Conservation (phyloP, 2,113 vertebrate species). For the Andinoacara biseriatus region DNA sequence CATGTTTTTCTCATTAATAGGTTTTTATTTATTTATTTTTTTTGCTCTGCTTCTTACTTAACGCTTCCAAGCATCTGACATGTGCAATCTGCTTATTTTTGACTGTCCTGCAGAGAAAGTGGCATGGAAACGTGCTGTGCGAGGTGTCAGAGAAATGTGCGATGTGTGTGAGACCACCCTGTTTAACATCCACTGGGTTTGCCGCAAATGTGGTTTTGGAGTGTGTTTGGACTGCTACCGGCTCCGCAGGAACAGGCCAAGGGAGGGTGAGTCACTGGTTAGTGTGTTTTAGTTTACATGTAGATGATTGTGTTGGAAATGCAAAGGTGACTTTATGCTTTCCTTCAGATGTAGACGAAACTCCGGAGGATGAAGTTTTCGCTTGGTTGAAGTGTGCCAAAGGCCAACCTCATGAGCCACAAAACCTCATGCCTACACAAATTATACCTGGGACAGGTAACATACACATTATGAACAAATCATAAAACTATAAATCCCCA, state of each 20-base stretch:
- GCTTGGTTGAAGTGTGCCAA: slow-evolving; percentile 99
- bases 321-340: not conserved
- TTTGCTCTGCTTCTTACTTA: not conserved
- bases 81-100: not conserved
- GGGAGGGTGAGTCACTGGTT: slow-evolving; percentile 83
- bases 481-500: not conserved
- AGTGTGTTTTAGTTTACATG: not conserved
- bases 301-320: not conserved
- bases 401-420: slow-evolving; percentile 96
- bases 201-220: slow-evolving; percentile 97
- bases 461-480: not conserved
- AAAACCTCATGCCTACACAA: slow-evolving; percentile 99
- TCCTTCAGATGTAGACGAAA: slow-evolving; percentile 88
- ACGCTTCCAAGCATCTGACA: not conserved
- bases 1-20: not conserved
- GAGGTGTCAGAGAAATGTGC: slow-evolving; percentile 97
- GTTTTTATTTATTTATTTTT: not conserved
- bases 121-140: slow-evolving; percentile 97
- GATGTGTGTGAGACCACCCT: slow-evolving; percentile 98
- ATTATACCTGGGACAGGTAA: slow-evolving; percentile 99
- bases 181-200: slow-evolving; percentile 99
- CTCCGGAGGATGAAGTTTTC: slow-evolving; percentile 95
- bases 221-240: slow-evolving; percentile 98
- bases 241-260: slow-evolving; percentile 90
- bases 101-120: slow-evolving; percentile 88